These are phyloP conservation scores for Tragelaphus imberbis DNA, from an alignment of 2,113 vertebrate genomes.

Conservation along the genomic window DNA sequence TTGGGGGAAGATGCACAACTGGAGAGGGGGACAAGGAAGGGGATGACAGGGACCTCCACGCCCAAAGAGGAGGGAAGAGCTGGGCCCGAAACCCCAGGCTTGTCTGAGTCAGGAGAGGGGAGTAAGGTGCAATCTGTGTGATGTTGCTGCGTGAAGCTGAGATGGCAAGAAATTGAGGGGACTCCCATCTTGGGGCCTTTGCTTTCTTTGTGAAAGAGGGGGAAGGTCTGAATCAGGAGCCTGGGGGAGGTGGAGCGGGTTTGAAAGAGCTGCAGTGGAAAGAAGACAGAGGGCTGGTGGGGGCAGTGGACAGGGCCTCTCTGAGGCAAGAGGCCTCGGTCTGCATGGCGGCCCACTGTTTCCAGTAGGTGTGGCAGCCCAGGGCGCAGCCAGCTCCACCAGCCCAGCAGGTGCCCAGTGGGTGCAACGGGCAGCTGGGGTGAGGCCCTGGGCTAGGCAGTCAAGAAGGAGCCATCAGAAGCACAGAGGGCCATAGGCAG, in stretches of 20 bases:
- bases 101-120: not conserved
- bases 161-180: not conserved
- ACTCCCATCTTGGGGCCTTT: not conserved
- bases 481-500: not conserved
- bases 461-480: not conserved
- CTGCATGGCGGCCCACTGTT: no score
- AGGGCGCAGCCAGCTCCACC: not conserved
- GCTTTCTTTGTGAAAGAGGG: not conserved
- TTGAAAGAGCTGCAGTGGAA: not conserved
- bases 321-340: not conserved
- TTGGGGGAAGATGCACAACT: not conserved
- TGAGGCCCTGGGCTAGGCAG: not conserved
- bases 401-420: not conserved
- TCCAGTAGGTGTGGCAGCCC: not conserved
- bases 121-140: not conserved
- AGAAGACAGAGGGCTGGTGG: not conserved
- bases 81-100: not conserved
- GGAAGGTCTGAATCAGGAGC: not conserved
- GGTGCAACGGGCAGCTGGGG: not conserved
- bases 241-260: not conserved
- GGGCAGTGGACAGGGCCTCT: not conserved
- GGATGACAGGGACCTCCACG: not conserved
- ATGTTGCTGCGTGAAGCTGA: not conserved
- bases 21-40: not conserved
- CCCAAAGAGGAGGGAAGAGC: not conserved